Evolutionary conservation across 2,888 invertebrate species (phyloP), one percentile per base, ranked within the genome.

Genomic region (Spodoptera exigua): DNA sequence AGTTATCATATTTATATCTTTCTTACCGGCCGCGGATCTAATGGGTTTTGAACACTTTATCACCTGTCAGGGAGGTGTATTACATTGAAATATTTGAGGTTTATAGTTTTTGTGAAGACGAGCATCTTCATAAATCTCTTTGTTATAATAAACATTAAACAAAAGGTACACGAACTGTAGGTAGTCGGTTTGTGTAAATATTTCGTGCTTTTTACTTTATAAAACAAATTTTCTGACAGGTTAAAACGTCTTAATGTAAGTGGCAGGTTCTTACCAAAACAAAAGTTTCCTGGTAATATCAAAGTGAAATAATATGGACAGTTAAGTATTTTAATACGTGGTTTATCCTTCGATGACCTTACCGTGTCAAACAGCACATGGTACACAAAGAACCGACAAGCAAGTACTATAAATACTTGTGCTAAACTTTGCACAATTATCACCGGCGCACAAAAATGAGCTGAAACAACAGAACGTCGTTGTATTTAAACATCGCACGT

Each of bases 401-500:
- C 0, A 14, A n/a, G 17, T 3, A 41, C 36, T 44, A 58, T 44
- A 34, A 60, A 46, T 66, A 21, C 54, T 59, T 17, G 36, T 43
- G 13, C 27, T 47, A 46, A 35, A 18, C 10, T 7, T 48, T 52
- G 0, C 10, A 39, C 58, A 71, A 65, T 52, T 52, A 65, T 18
- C 14, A 9, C n/a, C 13, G 2, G 53, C 44, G 55, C 55, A 21
- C 40, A 47, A 56, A 61, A 57, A 53, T 34, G 62, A 32, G n/a
- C 56, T 49, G 60, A 62, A 77, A 77, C 58, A 74, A 76, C 71
- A 73, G 40, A 63, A 65, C 66, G 51, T 65, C 57, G 63, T 61
- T 64, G 68, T 53, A 74, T 72, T 76, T 73, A 72, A 74, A 75
- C 76, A 74, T 84, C 63, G 75, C 75, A 67, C 72, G 46, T 53